Evolutionary conservation across 2,888 invertebrate species (phyloP).

Genomic region (Conchocele bisecta): DNA sequence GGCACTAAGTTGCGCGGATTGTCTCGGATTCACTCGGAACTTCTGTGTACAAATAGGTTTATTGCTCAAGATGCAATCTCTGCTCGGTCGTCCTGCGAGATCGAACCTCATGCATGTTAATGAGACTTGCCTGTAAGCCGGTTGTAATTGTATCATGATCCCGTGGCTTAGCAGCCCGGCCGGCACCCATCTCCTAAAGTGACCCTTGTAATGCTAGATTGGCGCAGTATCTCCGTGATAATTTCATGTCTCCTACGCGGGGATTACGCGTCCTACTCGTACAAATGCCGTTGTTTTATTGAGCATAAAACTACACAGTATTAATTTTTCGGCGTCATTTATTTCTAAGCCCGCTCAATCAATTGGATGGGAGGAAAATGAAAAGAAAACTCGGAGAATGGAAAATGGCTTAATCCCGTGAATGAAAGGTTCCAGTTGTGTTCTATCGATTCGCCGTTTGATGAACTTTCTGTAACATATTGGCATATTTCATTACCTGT

Average conservation of each 20-base stretch:
- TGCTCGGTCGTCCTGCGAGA: constrained; percentile 2
- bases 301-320: constrained; percentile 58
- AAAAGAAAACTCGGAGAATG: too few relatives aligned
- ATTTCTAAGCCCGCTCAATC: constrained; percentile 49
- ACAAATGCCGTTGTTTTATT: constrained; percentile 54
- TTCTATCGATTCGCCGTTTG: too few relatives aligned
- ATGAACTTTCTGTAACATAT: too few relatives aligned
- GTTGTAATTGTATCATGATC: constrained; percentile 57
- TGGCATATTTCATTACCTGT: too few relatives aligned
- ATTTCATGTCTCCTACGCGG: constrained; percentile 20
- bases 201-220: constrained; percentile 44
- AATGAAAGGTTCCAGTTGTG: too few relatives aligned
- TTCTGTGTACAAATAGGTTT: too few relatives aligned
- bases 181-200: constrained; percentile 59
- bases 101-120: constrained; percentile 61
- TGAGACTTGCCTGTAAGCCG: constrained; percentile 41
- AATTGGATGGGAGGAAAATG: too few relatives aligned
- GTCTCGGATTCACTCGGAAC: too few relatives aligned
- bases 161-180: constrained; percentile 38
- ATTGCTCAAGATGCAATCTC: too few relatives aligned
- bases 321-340: constrained; percentile 64
- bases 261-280: constrained; percentile 48
- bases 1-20: too few relatives aligned
- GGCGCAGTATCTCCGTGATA: constrained; percentile 40
- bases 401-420: too few relatives aligned